Conservation (phyloP, 1,140 invertebrate genomes). For the Drosophila leontia region DNA sequence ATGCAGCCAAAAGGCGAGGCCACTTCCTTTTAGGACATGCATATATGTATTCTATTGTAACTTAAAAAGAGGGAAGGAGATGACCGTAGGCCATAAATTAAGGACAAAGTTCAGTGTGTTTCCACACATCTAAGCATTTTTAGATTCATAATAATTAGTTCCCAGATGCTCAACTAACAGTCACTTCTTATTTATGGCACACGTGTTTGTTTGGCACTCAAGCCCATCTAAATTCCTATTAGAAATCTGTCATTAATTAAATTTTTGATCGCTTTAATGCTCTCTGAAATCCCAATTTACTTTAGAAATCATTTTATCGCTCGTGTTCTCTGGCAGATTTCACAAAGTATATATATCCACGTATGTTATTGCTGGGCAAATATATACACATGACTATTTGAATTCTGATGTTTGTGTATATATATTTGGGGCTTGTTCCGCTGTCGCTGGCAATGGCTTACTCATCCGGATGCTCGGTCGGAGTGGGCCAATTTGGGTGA, state of each 20-base stretch:
- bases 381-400: conserved; percentile 42
- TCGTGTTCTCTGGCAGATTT: conserved; percentile 11
- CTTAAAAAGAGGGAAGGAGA: not conserved
- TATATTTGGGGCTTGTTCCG: conserved; percentile 39
- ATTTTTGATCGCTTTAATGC: conserved; percentile 1
- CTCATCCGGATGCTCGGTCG: conserved; percentile 25
- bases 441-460: conserved; percentile 35
- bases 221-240: conserved; percentile 10
- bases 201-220: conserved; percentile 13
- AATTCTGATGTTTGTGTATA: conserved; percentile 28
- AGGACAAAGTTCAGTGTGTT: conserved; percentile 6
- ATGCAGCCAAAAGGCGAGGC: conserved; percentile 44
- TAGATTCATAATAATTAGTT: not conserved
- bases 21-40: conserved; percentile 16
- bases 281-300: conserved; percentile 17
- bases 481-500: conserved; percentile 56
- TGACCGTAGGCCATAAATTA: conserved; percentile 1
- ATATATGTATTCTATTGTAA: conserved; percentile 13
- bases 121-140: not conserved
- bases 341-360: conserved; percentile 3
- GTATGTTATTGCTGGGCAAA: conserved; percentile 21
- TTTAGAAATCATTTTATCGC: conserved; percentile 34
- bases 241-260: conserved; percentile 1
- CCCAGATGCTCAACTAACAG: not conserved
- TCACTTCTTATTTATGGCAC: conserved; percentile 1